These are phyloP conservation scores for Paradoxurus hermaphroditus DNA, from an alignment of 2,113 vertebrate species.

Conservation along the genomic window DNA sequence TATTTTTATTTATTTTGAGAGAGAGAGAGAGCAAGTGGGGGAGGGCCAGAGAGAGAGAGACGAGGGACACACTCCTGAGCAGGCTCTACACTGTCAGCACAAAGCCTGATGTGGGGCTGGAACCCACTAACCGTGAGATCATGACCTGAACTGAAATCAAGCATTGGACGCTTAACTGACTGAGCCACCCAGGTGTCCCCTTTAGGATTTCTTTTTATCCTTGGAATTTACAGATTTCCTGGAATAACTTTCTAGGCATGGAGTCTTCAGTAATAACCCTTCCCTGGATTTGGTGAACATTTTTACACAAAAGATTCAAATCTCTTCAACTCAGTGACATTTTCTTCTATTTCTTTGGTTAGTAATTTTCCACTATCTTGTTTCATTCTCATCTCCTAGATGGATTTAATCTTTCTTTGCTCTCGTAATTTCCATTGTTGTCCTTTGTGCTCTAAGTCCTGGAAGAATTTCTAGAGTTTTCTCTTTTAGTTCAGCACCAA, in stretches of 20 bases:
- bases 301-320: not conserved
- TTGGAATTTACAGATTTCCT: not conserved
- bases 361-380: not conserved
- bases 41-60: no score
- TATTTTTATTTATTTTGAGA: no score
- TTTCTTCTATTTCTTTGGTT: conserved; percentile 2
- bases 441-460: not conserved
- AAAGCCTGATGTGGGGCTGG: no score
- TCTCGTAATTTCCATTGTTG: not conserved
- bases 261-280: not conserved
- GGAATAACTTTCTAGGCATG: not conserved
- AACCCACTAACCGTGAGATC: no score
- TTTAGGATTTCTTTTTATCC: not conserved
- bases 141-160: no score
- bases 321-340: not conserved
- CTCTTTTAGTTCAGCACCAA: not conserved
- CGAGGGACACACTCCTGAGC: no score
- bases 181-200: no score
- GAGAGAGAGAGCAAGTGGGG: no score
- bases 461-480: not conserved
- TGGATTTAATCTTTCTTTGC: not conserved
- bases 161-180: no score
- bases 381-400: not conserved
- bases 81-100: no score
- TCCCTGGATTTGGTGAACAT: not conserved